phyloP scores from a whole-genome alignment of 2,888 invertebrate species.

The Chironomus riparius region DNA sequence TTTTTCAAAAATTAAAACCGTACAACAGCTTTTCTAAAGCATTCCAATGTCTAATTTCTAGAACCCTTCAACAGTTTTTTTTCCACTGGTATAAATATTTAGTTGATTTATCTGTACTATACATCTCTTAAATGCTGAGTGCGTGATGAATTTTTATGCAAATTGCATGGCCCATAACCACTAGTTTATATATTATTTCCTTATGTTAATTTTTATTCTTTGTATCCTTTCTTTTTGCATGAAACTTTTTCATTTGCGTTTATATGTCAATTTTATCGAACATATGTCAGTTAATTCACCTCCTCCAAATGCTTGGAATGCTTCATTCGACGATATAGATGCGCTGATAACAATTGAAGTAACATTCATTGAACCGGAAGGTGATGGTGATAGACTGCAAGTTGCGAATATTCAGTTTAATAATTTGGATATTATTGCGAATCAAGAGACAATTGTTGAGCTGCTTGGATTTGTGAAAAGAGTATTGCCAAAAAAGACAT shows the following conservation, averaged over 20 bases:
- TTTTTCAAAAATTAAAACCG: no score
- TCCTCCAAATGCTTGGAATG: conserved; percentile 34
- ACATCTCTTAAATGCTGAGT: no score
- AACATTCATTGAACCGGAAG: conserved; percentile 51
- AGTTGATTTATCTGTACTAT: no score
- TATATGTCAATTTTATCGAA: conserved; percentile 12
- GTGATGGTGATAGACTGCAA: conserved; percentile 46
- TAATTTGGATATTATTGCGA: conserved; percentile 88
- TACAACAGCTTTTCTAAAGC: no score
- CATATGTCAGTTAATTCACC: conserved; percentile 29
- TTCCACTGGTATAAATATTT: no score
- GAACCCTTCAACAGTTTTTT: no score
- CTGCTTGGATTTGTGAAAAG: conserved; percentile 79
- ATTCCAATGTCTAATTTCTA: no score
- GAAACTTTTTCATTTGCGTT: not conserved
- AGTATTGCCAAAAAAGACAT: conserved; percentile 47
- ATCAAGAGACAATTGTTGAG: conserved; percentile 92
- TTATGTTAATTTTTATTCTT: conserved; percentile 10
- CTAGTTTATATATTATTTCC: no score
- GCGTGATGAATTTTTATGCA: no score
- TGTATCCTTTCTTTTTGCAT: conserved; percentile 15
- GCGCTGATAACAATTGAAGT: conserved; percentile 75
- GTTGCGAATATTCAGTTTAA: conserved; percentile 87
- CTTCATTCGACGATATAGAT: conserved; percentile 47
- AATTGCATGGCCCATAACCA: no score